Conservation (phyloP, 2,888 invertebrate genomes). For the Carcina quercana region DNA sequence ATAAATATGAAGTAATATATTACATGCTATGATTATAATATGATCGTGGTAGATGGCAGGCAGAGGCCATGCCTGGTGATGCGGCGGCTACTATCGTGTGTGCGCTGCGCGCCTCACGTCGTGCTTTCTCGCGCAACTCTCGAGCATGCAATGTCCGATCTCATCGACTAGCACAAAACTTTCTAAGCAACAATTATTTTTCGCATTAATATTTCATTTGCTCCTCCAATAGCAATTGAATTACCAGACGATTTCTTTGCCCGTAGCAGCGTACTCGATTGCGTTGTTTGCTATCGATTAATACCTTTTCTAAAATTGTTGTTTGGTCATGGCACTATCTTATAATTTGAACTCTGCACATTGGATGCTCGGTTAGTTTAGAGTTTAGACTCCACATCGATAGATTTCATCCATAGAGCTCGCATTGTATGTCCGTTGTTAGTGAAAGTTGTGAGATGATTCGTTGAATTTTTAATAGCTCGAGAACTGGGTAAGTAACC, state of each 20-base stretch:
- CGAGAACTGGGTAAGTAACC: slow-evolving; percentile 63
- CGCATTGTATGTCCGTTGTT: slow-evolving; percentile 36
- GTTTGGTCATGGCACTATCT: neutral
- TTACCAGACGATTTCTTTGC: slow-evolving; percentile 30
- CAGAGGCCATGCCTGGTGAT: neutral
- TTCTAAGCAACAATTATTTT: slow-evolving; percentile 72
- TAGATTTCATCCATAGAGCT: slow-evolving; percentile 24
- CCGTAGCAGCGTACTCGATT: slow-evolving; percentile 14
- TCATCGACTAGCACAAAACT: slow-evolving; percentile 60
- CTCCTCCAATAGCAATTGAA: slow-evolving; percentile 44
- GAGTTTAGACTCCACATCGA: slow-evolving; percentile 4
- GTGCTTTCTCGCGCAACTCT: slow-evolving; percentile 71
- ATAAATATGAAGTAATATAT: too few species aligned
- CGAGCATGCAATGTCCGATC: slow-evolving; percentile 69
- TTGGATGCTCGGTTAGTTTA: neutral
- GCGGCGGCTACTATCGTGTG: neutral
- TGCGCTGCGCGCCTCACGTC: slow-evolving; percentile 26
- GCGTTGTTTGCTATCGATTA: slow-evolving; percentile 5
- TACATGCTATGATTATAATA: too few species aligned
- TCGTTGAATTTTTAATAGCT: slow-evolving; percentile 66
- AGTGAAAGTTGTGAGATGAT: slow-evolving; percentile 70
- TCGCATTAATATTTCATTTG: slow-evolving; percentile 70
- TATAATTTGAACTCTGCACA: neutral
- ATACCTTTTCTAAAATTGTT: neutral
- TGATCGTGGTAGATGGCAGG: too few species aligned